Percentiles rank a stretch among this genome's conserved stretches.
Conservation (phyloP, 2,888 invertebrate genomes). For the Leptinotarsa juncta region DNA sequence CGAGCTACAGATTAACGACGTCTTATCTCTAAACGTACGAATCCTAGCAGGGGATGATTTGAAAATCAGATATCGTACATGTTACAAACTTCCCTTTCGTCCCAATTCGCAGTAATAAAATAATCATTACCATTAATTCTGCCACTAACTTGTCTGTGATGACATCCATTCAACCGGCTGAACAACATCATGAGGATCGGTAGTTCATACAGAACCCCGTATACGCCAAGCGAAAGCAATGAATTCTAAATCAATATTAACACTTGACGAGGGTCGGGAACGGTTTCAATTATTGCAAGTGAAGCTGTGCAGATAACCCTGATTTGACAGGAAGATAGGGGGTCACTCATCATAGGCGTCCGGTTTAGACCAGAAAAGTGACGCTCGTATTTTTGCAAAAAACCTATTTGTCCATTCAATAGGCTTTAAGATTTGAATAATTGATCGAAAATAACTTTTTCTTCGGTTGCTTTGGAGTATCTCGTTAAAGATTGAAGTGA, state of each 20-base stretch:
- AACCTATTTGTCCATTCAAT: too few species aligned
- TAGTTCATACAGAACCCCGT: background rate
- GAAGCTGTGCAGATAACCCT: slow-evolving; percentile 7
- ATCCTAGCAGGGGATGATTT: too few species aligned
- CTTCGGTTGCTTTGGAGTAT: too few species aligned
- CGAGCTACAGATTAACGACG: too few species aligned
- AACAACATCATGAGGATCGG: background rate
- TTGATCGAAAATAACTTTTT: too few species aligned
- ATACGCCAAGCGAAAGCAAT: background rate
- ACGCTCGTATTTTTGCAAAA: too few species aligned
- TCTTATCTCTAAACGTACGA: too few species aligned
- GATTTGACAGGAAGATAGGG: slow-evolving; percentile 16
- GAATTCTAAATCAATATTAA: slow-evolving; percentile 18
- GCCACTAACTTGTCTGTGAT: background rate
- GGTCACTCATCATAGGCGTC: background rate
- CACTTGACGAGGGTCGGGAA: slow-evolving; percentile 16
- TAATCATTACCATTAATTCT: background rate
- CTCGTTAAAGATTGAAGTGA: too few species aligned
- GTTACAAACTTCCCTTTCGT: background rate
- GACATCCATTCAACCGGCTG: background rate
- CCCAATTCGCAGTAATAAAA: background rate
- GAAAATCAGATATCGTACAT: too few species aligned
- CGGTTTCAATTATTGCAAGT: slow-evolving; percentile 17
- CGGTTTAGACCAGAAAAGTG: background rate
- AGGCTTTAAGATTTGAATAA: too few species aligned